A percentile compares a stretch with the other conserved stretches of the same genome.
phyloP scores from a whole-genome alignment of 2,888 invertebrate species.

The Eristalis pertinax region DNA sequence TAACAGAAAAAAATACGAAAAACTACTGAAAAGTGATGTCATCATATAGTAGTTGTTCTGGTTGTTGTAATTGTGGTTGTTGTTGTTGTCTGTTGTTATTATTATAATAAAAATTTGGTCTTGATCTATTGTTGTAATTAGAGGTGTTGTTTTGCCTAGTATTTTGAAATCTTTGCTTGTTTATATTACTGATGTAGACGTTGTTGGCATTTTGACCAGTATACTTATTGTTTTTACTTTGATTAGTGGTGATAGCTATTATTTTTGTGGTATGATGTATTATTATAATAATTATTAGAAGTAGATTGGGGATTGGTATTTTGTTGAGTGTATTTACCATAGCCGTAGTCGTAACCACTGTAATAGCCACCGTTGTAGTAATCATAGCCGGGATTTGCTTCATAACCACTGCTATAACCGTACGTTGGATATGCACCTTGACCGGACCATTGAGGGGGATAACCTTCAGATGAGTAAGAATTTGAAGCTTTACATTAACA shows the following conservation, averaged over 20 bases:
- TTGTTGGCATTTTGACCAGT: slow-evolving; percentile 70
- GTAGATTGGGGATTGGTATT: slow-evolving; percentile 79
- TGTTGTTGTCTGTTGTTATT: slow-evolving; percentile 52
- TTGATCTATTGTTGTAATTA: slow-evolving; percentile 67
- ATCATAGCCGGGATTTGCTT: slow-evolving; percentile 87
- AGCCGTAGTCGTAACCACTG: slow-evolving; percentile 87
- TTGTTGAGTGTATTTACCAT: slow-evolving; percentile 81
- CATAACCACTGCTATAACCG: slow-evolving; percentile 85
- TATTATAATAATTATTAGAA: slow-evolving; percentile 79
- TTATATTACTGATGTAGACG: slow-evolving; percentile 68
- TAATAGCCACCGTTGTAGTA: slow-evolving; percentile 85
- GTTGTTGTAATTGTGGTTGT: slow-evolving; percentile 42
- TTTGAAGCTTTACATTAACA: slow-evolving; percentile 32
- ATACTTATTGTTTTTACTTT: slow-evolving; percentile 72
- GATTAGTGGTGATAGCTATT: slow-evolving; percentile 79
- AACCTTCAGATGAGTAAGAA: slow-evolving; percentile 75
- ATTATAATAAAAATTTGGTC: slow-evolving; percentile 61
- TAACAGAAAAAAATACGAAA: slow-evolving; percentile 21
- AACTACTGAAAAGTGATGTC: slow-evolving; percentile 55
- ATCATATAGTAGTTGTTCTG: slow-evolving; percentile 39
- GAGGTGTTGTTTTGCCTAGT: slow-evolving; percentile 61
- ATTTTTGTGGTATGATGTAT: slow-evolving; percentile 80
- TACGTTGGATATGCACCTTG: slow-evolving; percentile 87
- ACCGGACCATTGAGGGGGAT: slow-evolving; percentile 81
- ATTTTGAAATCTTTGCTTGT: slow-evolving; percentile 68